Base-by-base conservation (phyloP, 2,888 invertebrate species). In the Gnatocerus cornutus region DNA sequence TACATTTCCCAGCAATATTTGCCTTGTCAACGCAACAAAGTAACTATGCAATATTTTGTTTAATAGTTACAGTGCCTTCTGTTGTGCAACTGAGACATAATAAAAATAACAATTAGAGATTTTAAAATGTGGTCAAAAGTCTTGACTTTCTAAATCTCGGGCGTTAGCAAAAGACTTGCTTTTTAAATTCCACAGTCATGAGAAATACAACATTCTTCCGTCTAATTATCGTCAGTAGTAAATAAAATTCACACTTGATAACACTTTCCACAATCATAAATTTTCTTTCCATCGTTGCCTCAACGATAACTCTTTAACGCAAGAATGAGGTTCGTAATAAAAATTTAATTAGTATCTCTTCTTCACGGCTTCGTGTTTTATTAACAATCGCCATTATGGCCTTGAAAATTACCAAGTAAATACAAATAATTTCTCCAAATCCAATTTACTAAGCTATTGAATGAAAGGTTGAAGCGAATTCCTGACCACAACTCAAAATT, bases 341-440 rank as follows among this genome's bases (percentile, higher is more conserved):
- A 59, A 59, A 59, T 16, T 8, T 59, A 59, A 59, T 59, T 59
- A 46, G 33, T 46, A 27, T 59, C 46, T 59, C 59, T 45, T 59
- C 29, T 29, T 46, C 33, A 58, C 58, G 13, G 27, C 14, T 12
- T 6, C 16, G 16, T 13, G 5, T 46, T 10, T 12, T 14, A 58
- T 21, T 58, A 58, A 58, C 39, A 13, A 16, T 29, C 33, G 59
- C 46, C 59, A 46, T 46, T 8, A 14, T 59, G 45, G 16, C 59
- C 59, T 59, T 59, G 59, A 59, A 59, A 59, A 30, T 21, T 37
- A 55, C 13, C 46, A 21, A 46, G 46, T 46, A 21, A 14, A 21
- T 8, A 46, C 14, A 3, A 13, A 9, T 9, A 13, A 46, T 46
- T 46, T 46, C 46, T 46, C 46, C 16, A 41, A 41, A 41, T 41